A percentile compares a stretch with the other conserved stretches of the same genome.
phyloP scores from a whole-genome alignment of 2,888 invertebrate genomes.

The Deroplatys truncata region DNA sequence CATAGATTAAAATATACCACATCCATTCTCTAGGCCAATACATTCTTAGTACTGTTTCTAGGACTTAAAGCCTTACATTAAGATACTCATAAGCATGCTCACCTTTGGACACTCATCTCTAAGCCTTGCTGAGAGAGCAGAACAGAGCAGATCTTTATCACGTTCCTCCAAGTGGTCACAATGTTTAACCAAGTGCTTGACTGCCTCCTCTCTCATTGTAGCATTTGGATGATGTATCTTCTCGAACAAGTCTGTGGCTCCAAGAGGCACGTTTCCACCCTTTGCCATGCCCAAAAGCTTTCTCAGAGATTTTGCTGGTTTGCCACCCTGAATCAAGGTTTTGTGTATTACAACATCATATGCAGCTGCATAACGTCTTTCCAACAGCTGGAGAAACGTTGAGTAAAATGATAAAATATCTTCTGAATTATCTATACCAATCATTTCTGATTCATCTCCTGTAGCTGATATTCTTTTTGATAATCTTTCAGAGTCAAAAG shows the following conservation, averaged over 20 bases:
- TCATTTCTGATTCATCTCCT: slow-evolving; percentile 35
- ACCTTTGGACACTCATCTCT: slow-evolving; percentile 58
- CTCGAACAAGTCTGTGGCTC: slow-evolving; percentile 54
- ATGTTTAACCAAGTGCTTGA: slow-evolving; percentile 52
- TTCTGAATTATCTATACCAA: slow-evolving; percentile 2
- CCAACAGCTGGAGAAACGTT: slow-evolving; percentile 56
- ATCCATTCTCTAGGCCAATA: too few species aligned
- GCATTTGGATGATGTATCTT: slow-evolving; percentile 69
- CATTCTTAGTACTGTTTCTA: too few species aligned
- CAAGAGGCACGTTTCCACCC: not conserved
- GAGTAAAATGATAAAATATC: slow-evolving; percentile 49
- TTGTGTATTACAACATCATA: slow-evolving; percentile 66
- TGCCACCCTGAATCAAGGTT: slow-evolving; percentile 37
- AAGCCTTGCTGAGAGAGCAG: slow-evolving; percentile 61
- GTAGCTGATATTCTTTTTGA: slow-evolving; percentile 33
- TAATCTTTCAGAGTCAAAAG: slow-evolving; percentile 25
- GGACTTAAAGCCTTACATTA: too few species aligned
- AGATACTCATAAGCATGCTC: not conserved
- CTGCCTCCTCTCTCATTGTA: slow-evolving; percentile 60
- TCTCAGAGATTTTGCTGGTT: not conserved
- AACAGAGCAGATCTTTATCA: slow-evolving; percentile 58
- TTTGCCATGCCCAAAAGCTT: not conserved
- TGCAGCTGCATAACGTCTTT: slow-evolving; percentile 64
- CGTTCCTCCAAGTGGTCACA: not conserved
- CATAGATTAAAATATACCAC: too few species aligned